Percentiles rank a stretch among this genome's conserved stretches.
Conservation (phyloP, 2,888 invertebrate genomes). For the Taenaris catops region DNA sequence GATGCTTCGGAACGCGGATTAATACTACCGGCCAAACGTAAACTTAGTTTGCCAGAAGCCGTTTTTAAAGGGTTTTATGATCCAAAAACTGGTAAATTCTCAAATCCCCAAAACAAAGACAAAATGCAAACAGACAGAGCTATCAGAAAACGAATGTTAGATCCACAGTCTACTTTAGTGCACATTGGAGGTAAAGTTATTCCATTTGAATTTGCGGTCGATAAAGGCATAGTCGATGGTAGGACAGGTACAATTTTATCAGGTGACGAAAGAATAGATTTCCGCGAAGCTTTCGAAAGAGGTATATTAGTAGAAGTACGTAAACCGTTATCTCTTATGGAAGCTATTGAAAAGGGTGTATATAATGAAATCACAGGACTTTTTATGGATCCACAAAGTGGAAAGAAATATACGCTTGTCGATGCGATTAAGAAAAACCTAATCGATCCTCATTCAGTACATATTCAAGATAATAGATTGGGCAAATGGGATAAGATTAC, state of each 20-base stretch:
- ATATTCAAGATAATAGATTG: conserved; percentile 87
- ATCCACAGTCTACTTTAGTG: conserved; percentile 92
- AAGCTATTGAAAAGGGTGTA: conserved; percentile 89
- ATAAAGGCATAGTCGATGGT: conserved; percentile 87
- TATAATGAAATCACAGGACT: conserved; percentile 88
- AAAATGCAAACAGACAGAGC: conserved; percentile 90
- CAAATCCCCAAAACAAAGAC: conserved; percentile 88
- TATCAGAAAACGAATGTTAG: conserved; percentile 90
- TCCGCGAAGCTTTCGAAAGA: conserved; percentile 91
- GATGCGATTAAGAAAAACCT: conserved; percentile 91
- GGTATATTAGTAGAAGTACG: conserved; percentile 90
- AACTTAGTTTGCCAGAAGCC: conserved; percentile 92
- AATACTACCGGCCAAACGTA: conserved; percentile 89
- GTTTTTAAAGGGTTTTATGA: conserved; percentile 96
- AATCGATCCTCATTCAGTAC: conserved; percentile 91
- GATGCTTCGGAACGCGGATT: conserved; percentile 92
- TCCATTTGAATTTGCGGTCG: conserved; percentile 91
- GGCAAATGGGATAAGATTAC: conserved; percentile 89
- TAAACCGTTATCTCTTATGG: conserved; percentile 89
- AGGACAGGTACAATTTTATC: conserved; percentile 84
- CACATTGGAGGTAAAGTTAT: conserved; percentile 89
- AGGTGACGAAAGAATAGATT: conserved; percentile 84
- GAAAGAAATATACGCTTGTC: conserved; percentile 87
- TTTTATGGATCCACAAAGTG: conserved; percentile 91
- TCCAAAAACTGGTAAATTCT: conserved; percentile 89